phyloP scores from a whole-genome alignment of 2,888 invertebrate genomes.

The Embidobia sp. region DNA sequence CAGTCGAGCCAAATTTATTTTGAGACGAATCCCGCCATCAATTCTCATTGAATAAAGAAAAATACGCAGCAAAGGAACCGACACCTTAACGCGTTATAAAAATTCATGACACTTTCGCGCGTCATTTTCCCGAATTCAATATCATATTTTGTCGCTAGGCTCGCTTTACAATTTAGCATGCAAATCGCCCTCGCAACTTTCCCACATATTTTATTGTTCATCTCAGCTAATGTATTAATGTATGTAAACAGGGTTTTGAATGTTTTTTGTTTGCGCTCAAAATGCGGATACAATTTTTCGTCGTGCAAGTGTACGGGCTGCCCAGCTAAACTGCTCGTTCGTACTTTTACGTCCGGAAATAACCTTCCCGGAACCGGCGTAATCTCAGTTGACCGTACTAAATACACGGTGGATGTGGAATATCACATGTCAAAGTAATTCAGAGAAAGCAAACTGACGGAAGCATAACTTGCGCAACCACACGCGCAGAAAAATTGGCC shows the following conservation, averaged over 20 bases:
- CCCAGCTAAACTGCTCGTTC: constrained; percentile 4
- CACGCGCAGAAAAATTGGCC: constrained; percentile 15
- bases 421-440: constrained; percentile 39
- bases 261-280: constrained; percentile 8
- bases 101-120: constrained; percentile 38
- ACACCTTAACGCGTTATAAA: constrained; percentile 18
- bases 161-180: constrained; percentile 30
- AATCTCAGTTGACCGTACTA: constrained; percentile 34
- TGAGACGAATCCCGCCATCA: constrained; percentile 14
- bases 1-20: constrained; percentile 41
- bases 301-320: constrained; percentile 3
- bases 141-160: constrained; percentile 27
- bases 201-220: constrained; percentile 12
- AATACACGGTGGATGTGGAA: constrained; percentile 20
- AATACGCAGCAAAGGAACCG: constrained; percentile 18
- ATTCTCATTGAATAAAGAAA: constrained; percentile 42
- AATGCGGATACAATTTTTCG: constrained; percentile 1
- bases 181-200: constrained; percentile 28
- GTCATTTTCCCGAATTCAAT: constrained; percentile 36
- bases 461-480: neutral
- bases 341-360: constrained; percentile 23
- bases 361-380: constrained; percentile 1
- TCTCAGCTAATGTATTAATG: constrained; percentile 31
- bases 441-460: neutral
- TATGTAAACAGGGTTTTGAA: constrained; percentile 41